Conservation (phyloP, 2,113 vertebrate genomes). For the Rhipidura dahli region DNA sequence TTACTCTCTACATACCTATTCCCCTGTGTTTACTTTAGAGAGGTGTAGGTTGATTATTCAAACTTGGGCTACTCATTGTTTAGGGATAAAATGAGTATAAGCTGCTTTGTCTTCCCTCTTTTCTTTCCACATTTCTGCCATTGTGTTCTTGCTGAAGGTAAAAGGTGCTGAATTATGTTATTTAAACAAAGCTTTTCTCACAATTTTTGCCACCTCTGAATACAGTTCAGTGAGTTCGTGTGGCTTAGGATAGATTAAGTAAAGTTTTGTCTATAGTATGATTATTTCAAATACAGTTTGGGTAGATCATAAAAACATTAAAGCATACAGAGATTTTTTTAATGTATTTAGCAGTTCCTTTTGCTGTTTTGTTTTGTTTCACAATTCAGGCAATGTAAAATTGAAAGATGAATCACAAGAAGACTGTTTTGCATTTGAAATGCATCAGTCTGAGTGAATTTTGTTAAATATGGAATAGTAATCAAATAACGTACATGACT, state of each 20-base stretch:
- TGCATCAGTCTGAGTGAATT: constrained; percentile 45
- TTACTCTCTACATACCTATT: not conserved
- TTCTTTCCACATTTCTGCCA: not conserved
- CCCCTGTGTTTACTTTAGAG: not conserved
- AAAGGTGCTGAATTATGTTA: not conserved
- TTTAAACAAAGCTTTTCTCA: not conserved
- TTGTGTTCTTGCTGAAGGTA: not conserved
- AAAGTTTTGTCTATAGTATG: not conserved
- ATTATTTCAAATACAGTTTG: not conserved
- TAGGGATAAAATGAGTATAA: not conserved
- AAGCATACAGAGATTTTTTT: not conserved
- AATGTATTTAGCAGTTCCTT: constrained; percentile 14
- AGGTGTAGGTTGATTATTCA: not conserved
- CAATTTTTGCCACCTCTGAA: not conserved
- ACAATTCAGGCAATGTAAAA: constrained; percentile 20
- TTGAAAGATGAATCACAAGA: constrained; percentile 37
- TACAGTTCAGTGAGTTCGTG: not conserved
- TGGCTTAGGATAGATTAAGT: not conserved
- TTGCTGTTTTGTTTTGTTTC: constrained; percentile 41
- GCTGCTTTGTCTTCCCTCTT: not conserved
- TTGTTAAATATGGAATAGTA: constrained; percentile 45
- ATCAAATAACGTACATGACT: constrained; percentile 26
- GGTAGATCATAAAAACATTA: not conserved
- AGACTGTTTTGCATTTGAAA: constrained; percentile 50
- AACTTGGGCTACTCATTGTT: not conserved